These are phyloP conservation scores for Anthoscopus minutus DNA, from an alignment of 2,113 vertebrate species.

Conservation along the genomic window DNA sequence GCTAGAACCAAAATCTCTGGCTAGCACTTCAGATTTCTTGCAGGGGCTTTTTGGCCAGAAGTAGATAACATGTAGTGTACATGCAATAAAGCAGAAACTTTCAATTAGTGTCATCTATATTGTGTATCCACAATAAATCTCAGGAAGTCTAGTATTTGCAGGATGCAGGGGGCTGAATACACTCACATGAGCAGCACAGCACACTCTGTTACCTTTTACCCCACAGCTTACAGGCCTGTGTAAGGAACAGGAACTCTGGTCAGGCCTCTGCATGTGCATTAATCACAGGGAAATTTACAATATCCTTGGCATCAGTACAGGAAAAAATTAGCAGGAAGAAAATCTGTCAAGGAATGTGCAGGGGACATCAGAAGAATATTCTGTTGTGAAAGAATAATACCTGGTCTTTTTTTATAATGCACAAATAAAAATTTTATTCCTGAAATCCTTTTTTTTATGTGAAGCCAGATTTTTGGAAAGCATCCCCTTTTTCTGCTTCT, in stretches of 20 bases:
- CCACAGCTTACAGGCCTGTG: not conserved
- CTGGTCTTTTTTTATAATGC: not conserved
- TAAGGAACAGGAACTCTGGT: not conserved
- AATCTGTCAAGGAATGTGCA: not conserved
- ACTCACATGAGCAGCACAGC: not conserved
- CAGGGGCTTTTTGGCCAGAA: not conserved
- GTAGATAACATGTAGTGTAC: not conserved
- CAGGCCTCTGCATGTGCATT: not conserved
- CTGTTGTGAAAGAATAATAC: not conserved
- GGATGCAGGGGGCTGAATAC: not conserved
- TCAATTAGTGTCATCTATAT: not conserved
- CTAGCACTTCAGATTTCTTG: not conserved
- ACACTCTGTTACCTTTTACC: not conserved
- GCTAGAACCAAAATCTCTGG: not conserved
- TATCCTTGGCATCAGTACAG: not conserved
- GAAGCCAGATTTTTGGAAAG: not conserved
- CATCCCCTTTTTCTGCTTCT: not conserved
- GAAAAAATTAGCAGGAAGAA: not conserved
- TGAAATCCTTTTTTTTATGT: not conserved
- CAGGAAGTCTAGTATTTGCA: not conserved
- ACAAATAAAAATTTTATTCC: not conserved
- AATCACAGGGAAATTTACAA: not conserved
- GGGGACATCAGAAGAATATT: not conserved
- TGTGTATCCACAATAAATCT: not conserved
- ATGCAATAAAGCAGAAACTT: not conserved